Conservation (phyloP, 1,140 invertebrate genomes). For the Trialeurodes vaporariorum region DNA sequence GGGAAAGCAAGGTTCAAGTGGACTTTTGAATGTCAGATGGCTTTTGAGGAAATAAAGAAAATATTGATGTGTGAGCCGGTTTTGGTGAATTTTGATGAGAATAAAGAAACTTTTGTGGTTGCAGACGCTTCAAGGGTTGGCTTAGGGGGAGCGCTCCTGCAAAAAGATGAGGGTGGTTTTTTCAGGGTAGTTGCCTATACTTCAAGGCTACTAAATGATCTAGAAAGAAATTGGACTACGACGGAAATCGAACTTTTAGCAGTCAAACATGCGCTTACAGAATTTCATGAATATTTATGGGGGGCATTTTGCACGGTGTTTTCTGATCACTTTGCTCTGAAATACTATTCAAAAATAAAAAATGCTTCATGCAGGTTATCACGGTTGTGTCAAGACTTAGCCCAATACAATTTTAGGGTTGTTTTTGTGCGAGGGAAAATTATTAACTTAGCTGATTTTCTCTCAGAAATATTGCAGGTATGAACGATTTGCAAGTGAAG, state of each 20-base stretch:
- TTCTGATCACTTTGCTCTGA: not conserved
- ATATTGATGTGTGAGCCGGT: not conserved
- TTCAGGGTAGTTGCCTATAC: not conserved
- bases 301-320: not conserved
- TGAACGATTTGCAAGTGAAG: not conserved
- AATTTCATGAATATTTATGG: not conserved
- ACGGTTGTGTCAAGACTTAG: not conserved
- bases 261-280: not conserved
- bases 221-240: not conserved
- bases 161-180: not conserved
- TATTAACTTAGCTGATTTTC: not conserved
- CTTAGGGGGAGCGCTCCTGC: not conserved
- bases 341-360: not conserved
- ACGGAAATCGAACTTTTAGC: not conserved
- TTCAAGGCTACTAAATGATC: not conserved
- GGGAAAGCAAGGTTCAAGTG: not conserved
- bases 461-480: not conserved
- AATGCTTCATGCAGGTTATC: not conserved
- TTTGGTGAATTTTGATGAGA: not conserved
- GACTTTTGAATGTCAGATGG: not conserved
- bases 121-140: not conserved
- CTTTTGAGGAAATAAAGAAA: slow-evolving; percentile 1
- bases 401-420: not conserved
- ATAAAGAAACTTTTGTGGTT: not conserved
- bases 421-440: not conserved